Evolutionary conservation across 2,113 vertebrate species (phyloP).

Genomic region (Aegotheles bennettii): DNA sequence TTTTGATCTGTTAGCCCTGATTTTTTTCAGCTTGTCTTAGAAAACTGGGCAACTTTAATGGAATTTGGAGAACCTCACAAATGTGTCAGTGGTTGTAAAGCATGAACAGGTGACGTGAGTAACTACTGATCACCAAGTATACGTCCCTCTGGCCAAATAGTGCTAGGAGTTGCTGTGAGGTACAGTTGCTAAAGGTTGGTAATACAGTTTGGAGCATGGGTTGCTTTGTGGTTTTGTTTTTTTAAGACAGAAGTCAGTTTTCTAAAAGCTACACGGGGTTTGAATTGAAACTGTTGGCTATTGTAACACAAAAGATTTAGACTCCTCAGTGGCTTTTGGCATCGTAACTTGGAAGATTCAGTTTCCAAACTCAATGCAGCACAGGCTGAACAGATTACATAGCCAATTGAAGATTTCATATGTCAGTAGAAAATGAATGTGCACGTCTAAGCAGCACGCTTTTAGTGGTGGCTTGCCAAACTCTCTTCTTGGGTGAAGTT

Average conservation of each 20-base stretch:
- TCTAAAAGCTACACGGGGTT: background rate
- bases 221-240: background rate
- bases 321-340: background rate
- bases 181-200: background rate
- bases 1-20: background rate
- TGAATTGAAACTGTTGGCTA: background rate
- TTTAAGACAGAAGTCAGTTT: background rate
- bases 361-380: background rate
- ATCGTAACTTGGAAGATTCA: background rate
- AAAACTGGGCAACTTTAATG: background rate
- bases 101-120: background rate
- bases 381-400: background rate
- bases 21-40: background rate
- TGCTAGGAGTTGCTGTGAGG: background rate
- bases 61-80: background rate
- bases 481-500: background rate
- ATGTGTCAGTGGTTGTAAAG: background rate
- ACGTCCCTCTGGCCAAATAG: background rate
- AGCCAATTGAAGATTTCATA: background rate
- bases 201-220: background rate
- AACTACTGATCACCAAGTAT: background rate
- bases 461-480: background rate
- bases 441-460: fast-evolving
- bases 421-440: background rate
- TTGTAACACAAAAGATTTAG: background rate